Base-by-base conservation (phyloP, 2,113 vertebrate genomes). In the Pristiophorus japonicus region DNA sequence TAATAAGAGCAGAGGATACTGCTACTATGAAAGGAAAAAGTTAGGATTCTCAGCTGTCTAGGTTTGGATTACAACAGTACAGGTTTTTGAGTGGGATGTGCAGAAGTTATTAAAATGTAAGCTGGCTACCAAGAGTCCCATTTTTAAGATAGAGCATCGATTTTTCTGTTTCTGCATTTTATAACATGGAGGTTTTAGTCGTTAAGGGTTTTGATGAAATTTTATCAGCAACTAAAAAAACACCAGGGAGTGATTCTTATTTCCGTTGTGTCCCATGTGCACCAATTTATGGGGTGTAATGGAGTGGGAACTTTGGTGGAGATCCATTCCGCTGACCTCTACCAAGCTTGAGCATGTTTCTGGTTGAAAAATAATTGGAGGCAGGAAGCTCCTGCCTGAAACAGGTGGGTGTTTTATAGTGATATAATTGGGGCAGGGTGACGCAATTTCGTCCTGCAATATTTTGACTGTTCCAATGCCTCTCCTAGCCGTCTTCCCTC, bases 231-330 rank as follows among this genome's bases (percentile, higher is more conserved):
- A 38, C 88, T 6, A 18, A 3, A 92, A 92, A 62, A 63, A n/a
- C 88, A 65, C 59, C 38, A 38, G 55, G 18, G 88, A 92, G 34
- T 63, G 88, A n/a, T 63, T 18, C 4, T 63, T 65, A 63, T 92
- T 92, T 38, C 87, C 16, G 59, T 38, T 63, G 34, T 42, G 88
- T 92, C 62, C 34, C 30, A 63, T 20, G 34, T 22, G 34, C 18
- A 65, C 34, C 59, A 63, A 62, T 65, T 65, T 92, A 92, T 38
- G 16, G 88, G 62, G 34, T 92, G 88, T 22, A 63, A 92, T 63
- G n/a, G 88, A 91, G 59, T 62, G 55, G 62, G 55, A 91, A 62
- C 34, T 91, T 90, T 91, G 88, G 30, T 91, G 16, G 88, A 38
- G n/a, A 81, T 81, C 78, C 78, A 81, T 81, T 42, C n/a, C 14